Evolutionary conservation across 2,888 invertebrate genomes (phyloP).

Genomic region (Adelognathus sp.): DNA sequence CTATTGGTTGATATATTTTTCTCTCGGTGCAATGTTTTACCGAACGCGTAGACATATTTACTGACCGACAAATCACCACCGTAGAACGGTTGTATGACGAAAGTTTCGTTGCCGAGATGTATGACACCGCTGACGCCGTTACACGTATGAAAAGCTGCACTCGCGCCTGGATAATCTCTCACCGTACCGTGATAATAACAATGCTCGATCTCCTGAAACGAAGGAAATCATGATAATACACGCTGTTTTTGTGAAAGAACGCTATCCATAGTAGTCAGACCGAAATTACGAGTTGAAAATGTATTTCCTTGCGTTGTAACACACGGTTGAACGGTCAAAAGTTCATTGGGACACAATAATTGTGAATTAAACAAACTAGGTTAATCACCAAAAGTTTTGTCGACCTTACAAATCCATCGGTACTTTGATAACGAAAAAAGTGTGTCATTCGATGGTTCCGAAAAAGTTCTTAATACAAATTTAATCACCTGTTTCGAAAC

Average conservation of each 20-base stretch:
- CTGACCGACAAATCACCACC: conserved; percentile 98
- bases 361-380: too few relatives aligned
- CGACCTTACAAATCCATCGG: too few relatives aligned
- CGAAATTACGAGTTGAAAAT: too few relatives aligned
- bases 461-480: not conserved
- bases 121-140: conserved; percentile 99
- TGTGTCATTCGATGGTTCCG: too few relatives aligned
- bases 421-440: too few relatives aligned
- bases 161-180: conserved; percentile 97
- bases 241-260: not conserved
- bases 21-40: too few relatives aligned
- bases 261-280: not conserved
- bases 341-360: too few relatives aligned
- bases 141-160: conserved; percentile 98
- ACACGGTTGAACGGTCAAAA: too few relatives aligned
- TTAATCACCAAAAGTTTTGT: too few relatives aligned
- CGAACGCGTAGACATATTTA: conserved; percentile 71
- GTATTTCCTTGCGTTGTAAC: too few relatives aligned
- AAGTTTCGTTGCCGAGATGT: conserved; percentile 98
- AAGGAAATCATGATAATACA: not conserved
- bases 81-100: conserved; percentile 98
- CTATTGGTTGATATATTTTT: not conserved
- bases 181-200: conserved; percentile 99
- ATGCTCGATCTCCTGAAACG: conserved; percentile 95
- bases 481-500: conserved; percentile 89